These are phyloP conservation scores for Thumatha senex DNA, from an alignment of 2,888 invertebrate species.

Conservation along the genomic window DNA sequence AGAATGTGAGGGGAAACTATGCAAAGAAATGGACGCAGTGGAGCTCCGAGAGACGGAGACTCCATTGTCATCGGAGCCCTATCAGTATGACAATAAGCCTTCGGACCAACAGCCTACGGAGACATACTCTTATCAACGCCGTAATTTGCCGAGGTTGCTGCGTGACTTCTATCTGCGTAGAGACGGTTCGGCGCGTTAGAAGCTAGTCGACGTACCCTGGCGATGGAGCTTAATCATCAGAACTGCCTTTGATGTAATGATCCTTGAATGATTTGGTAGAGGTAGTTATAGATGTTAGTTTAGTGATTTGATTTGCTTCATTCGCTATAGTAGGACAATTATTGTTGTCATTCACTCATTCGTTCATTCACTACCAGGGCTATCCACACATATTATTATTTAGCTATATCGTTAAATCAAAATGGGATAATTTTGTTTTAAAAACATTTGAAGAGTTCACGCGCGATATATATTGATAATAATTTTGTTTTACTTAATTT, in stretches of 20 bases:
- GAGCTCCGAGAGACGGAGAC: conserved; percentile 65
- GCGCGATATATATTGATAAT: too few relatives aligned
- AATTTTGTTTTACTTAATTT: too few relatives aligned
- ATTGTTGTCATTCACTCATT: too few relatives aligned
- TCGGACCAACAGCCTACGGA: not conserved
- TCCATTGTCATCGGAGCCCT: conserved; percentile 44
- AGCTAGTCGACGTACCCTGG: not conserved
- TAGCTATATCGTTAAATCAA: too few relatives aligned
- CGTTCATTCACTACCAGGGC: too few relatives aligned
- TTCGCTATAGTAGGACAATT: too few relatives aligned
- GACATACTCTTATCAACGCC: not conserved
- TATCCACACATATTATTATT: too few relatives aligned
- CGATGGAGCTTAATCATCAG: not conserved
- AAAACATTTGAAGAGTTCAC: too few relatives aligned
- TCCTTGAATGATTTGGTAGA: not conserved
- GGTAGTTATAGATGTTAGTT: too few relatives aligned
- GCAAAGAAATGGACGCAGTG: conserved; percentile 70
- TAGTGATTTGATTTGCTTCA: too few relatives aligned
- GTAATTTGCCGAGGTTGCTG: not conserved
- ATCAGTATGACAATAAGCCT: not conserved
- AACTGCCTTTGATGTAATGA: not conserved
- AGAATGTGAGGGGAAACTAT: conserved; percentile 75
- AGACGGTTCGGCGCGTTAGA: not conserved
- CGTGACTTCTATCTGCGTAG: conserved; percentile 12
- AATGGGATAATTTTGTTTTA: too few relatives aligned